phyloP scores from a whole-genome alignment of 2,113 vertebrate species.

The Percina caprodes region DNA sequence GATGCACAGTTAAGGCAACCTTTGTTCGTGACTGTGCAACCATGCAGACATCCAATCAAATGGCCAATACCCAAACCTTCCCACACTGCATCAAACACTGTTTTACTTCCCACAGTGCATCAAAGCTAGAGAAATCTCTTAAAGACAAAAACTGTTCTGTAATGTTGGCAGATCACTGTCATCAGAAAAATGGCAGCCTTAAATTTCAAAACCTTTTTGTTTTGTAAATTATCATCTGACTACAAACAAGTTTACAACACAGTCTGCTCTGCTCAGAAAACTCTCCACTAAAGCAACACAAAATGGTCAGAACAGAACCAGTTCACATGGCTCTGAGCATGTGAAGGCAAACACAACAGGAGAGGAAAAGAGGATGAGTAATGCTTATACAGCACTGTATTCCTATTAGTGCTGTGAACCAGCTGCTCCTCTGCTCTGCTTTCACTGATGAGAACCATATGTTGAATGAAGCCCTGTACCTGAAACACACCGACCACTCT shows the following conservation, averaged over 20 bases:
- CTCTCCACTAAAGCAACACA: conserved; percentile 6
- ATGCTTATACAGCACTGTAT: conserved; percentile 63
- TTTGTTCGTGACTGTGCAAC: conserved; percentile 84
- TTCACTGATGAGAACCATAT: conserved; percentile 75
- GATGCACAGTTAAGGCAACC: conserved; percentile 81
- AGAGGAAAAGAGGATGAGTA: conserved; percentile 60
- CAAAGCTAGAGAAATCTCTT: conserved; percentile 39
- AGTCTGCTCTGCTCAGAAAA: conserved; percentile 1
- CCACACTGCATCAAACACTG: conserved; percentile 63
- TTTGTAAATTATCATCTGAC: conserved; percentile 1
- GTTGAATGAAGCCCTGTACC: conserved; percentile 59
- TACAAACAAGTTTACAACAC: neutral
- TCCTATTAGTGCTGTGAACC: conserved; percentile 63
- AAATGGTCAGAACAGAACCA: conserved; percentile 24
- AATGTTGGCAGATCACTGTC: neutral
- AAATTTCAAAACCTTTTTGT: neutral
- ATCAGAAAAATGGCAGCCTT: neutral
- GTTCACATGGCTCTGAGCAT: conserved; percentile 51
- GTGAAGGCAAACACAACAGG: conserved; percentile 59
- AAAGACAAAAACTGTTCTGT: conserved; percentile 13
- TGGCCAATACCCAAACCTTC: conserved; percentile 59
- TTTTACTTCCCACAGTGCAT: conserved; percentile 65
- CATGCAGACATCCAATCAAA: conserved; percentile 80
- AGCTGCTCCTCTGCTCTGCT: conserved; percentile 47
- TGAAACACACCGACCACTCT: conserved; percentile 50